Evolutionary conservation across 2,888 invertebrate species (phyloP), one percentile per base, ranked within the genome.

Genomic region (Nemotelus nigrinus): DNA sequence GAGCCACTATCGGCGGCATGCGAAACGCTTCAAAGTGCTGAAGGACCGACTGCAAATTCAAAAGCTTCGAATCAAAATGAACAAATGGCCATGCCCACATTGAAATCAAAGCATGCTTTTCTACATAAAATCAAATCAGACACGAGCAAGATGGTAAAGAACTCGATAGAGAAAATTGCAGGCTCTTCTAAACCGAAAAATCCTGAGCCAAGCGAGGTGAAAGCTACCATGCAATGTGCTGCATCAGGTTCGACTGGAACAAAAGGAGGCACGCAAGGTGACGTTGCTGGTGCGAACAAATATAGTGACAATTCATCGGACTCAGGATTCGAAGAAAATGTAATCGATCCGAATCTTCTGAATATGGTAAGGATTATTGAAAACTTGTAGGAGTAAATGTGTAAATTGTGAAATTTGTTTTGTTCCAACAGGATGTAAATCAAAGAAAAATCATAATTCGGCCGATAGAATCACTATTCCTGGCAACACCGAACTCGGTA

Each of bases 271-370:
- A 45, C 25, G 39, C 55, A 57, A 43, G 64, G 64, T 39, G 68
- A 50, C n/a, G 39, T 39, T 39, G 85, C 84, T 8, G 47, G 85
- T 77, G 84, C 85, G 25, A 85, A 84, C 55, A 87, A 87, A 82
- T 87, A 87, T 77, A 91, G 91, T 85, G 93, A 93, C 82, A 92
- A 91, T 82, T 92, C 92, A 50, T 92, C 92, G 0, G 93, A 93
- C 85, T 93, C 93, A 0, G 93, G 93, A 3, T 93, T 93, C 82
- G 93, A 93, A 83, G 93, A 93, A 82, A 85, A 86, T 81, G 81
- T 85, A 48, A 83, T 84, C 48, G 87, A 87, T 47, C 84, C 85
- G 48, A 86, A 41, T 39, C 55, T 43, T 43, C 57, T 71, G 53
- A 6, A 53, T 2, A 7, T 43, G 60, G 74, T 74, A 63, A 10